Base-by-base conservation (phyloP, 2,797 vertebrate species). In the Gallinago solitaria region DNA sequence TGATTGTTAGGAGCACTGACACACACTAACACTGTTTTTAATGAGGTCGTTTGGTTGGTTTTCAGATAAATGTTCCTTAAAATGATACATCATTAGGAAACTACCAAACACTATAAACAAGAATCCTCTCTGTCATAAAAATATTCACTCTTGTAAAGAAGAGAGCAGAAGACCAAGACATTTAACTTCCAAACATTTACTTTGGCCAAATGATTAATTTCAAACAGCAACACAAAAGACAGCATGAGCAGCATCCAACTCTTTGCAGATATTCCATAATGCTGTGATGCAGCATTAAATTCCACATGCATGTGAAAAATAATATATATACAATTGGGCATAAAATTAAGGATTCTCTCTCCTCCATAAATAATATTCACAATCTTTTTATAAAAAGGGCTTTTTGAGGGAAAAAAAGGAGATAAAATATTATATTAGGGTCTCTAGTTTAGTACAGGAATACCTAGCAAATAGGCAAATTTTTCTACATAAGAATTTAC, bases 361-460 rank as follows among this genome's bases (percentile, higher is more conserved):
- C 6, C 23, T 54, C 33, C 37, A 47, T 65, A 81, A 90, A 70
- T 61, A 1, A 45, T 25, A 71, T 41, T 71, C n/a, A 79, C 57
- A 83, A 39, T n/a, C 4, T 18, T 88, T 89, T 60, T 39, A 70
- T 63, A 33, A 74, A 23, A 53, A 57, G 5, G 5, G 11, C 4
- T 74, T 76, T 18, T 18, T 3, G 6, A 2, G 11, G 9, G 4
- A 2, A 0, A 2, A 2, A 5, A 67, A 23, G 20, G 10, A 43
- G 8, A 68, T 6, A 54, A 45, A 35, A 9, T 85, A 27, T 74
- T 83, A 10, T 79, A 71, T 83, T 77, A 70, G 37, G 11, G 11
- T 76, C 37, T 77, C 37, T 68, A 33, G 16, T 81, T 80, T 77
- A 68, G 37, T 54, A 41, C 12, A 88, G 89, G 28, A 48, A 85